Evolutionary conservation across 2,113 vertebrate genomes (phyloP), one percentile per base, ranked within the genome.

Genomic region (Salminus brasiliensis): DNA sequence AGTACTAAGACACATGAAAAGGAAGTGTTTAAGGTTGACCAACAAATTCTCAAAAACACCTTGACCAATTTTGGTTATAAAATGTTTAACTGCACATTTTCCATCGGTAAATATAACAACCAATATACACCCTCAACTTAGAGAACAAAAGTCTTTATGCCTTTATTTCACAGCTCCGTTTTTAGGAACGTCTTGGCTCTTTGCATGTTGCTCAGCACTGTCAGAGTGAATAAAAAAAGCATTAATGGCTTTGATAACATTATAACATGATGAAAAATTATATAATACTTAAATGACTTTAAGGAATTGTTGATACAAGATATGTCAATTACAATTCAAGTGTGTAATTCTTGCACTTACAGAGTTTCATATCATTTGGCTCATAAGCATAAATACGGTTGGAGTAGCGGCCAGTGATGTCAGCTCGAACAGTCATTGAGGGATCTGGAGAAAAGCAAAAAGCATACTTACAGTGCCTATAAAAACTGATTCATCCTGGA

Each of bases 341-440:
- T 4, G 16, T 11, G 32, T 74, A 27, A 59, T 2, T 39, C 23
- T 47, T 12, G 18, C n/a, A 96, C 97, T 96, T 93, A 99, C 97
- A 60, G 52, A 95, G 30, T 16, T 90, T 74, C 76, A 88, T 30
- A 85, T 99, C 98, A 6, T 49, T 47, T 3, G 95, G 93, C 85
- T 99, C 98, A 0, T 99, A 99, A 4, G 98, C 94, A 0, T 99
- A 99, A 87, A 96, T 89, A 41, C 96, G 97, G 86, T 99, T 99
- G 18, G 91, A 87, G 45, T 99, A 99, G 88, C 92, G 96, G 9
- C 98, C 96, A 0, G 90, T 93, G 84, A 99, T 90, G 81, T 99
- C 97, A 0, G 97, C 97, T 87, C 98, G 96, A 34, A 99, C 97
- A 0, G 97, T 98, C 93, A 99, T 94, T 16, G 96, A 87, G 47